These are phyloP conservation scores for Pyrgus malvae DNA, from an alignment of 2,888 invertebrate genomes.

Conservation along the genomic window DNA sequence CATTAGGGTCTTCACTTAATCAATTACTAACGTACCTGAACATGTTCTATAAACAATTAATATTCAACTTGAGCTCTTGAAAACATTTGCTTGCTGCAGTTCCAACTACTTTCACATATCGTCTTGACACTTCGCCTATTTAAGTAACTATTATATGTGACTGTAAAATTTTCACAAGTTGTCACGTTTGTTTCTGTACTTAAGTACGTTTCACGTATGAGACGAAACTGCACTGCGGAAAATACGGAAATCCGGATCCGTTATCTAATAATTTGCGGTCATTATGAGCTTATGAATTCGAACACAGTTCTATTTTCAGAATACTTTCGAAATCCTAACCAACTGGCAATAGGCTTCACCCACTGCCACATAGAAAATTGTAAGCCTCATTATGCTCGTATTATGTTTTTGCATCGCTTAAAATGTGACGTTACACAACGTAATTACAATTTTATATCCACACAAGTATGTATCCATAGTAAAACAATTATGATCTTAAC, in stretches of 20 bases:
- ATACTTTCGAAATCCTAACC: too few species aligned
- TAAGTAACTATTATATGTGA: not conserved
- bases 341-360: too few species aligned
- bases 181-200: not conserved
- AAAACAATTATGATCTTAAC: not conserved
- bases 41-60: too few species aligned
- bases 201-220: not conserved
- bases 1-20: too few species aligned
- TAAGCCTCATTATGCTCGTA: too few species aligned
- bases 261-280: not conserved
- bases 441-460: not conserved
- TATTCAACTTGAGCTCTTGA: too few species aligned
- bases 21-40: too few species aligned
- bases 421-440: too few species aligned
- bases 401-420: too few species aligned
- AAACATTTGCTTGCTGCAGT: too few species aligned
- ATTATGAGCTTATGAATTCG: not conserved
- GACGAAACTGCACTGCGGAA: slow-evolving; percentile 3
- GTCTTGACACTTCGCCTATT: not conserved
- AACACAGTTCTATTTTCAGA: not conserved
- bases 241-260: slow-evolving; percentile 19
- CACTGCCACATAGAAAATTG: too few species aligned
- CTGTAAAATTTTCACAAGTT: not conserved
- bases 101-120: not conserved
- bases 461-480: not conserved